A percentile compares a stretch with the other conserved stretches of the same genome.
Conservation (phyloP, 1,140 invertebrate species). For the Bombus superbus region DNA sequence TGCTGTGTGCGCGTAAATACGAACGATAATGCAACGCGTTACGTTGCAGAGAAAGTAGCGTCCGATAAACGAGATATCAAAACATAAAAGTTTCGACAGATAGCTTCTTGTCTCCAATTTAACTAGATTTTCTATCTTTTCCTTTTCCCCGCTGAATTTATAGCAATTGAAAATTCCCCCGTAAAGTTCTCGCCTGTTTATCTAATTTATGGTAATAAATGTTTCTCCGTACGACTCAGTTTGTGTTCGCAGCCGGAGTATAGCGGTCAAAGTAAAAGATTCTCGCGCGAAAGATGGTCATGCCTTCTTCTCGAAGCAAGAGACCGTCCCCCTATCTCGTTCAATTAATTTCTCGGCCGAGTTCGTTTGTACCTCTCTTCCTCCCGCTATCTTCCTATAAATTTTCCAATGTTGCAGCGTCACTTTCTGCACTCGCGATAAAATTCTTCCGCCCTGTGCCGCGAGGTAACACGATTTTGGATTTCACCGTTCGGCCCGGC, state of each 20-base stretch:
- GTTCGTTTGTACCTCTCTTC: conserved; percentile 49
- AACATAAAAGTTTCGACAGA: not conserved
- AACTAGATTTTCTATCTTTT: not conserved
- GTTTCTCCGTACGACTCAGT: not conserved
- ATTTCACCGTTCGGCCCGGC: not conserved
- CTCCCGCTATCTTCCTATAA: conserved; percentile 50
- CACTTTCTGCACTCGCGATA: conserved; percentile 12
- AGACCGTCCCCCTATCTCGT: conserved; percentile 16
- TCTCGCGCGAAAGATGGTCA: not conserved
- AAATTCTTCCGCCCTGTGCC: not conserved
- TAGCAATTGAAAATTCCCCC: not conserved
- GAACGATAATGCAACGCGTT: conserved; percentile 51
- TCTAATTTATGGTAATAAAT: not conserved
- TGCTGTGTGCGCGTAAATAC: conserved; percentile 29
- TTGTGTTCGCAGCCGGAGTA: not conserved
- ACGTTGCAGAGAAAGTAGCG: conserved; percentile 40
- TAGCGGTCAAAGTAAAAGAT: not conserved
- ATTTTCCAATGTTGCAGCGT: conserved; percentile 41
- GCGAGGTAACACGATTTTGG: not conserved
- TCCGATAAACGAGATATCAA: conserved; percentile 2
- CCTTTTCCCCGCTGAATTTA: not conserved
- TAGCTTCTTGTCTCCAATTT: not conserved
- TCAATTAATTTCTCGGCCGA: conserved; percentile 43
- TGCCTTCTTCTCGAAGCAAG: not conserved
- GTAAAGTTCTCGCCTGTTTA: not conserved